Evolutionary conservation across 2,888 invertebrate genomes (phyloP), one percentile per base, ranked within the genome.

Genomic region (Capitulum mitella): DNA sequence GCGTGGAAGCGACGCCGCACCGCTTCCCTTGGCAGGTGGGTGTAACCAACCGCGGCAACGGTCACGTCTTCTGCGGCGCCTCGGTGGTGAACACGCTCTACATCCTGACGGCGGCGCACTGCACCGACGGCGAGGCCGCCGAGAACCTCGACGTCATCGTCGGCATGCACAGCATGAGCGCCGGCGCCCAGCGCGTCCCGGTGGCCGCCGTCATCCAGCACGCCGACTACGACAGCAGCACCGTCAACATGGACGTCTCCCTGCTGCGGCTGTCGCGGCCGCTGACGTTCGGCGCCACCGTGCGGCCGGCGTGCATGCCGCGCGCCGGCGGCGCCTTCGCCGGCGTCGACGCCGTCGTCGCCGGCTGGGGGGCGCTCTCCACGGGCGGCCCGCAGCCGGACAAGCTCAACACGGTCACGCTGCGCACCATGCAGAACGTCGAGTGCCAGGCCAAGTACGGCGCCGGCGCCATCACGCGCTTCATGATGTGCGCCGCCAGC

Each of bases 301-400:
- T 54, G 54, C 22, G 22, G 58, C 79, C 79, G n/a, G 77, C 77
- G 40, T 79, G 79, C 61, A 58, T 79, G 58, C 79, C 79, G 40
- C 26, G n/a, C n/a, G 29, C 76, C 37, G 32, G 29, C n/a, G 29
- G 14, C 58, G 29, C 26, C 43, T 79, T 43, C 34, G 61, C 37
- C 5, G 32, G 32, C 40, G 79, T 58, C 3, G 22, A n/a, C 2
- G 79, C 79, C 77, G 58, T 34, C 19, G 61, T 79, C 61, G 58
- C 61, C 46, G 79, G 79, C 76, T 79, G 79, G 79, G 79, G 79
- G 10, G 58, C 75, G 6, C 76, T 76, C 26, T 19, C 12, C 14
- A 51, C 51, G 34, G 79, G 46, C 16, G 79, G 79, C 12, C 12
- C 19, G 37, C 79, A 79, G 43, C 61, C 79, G 5, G n/a, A 37